Conservation (phyloP, 2,113 vertebrate genomes). For the Aramus guarauna region DNA sequence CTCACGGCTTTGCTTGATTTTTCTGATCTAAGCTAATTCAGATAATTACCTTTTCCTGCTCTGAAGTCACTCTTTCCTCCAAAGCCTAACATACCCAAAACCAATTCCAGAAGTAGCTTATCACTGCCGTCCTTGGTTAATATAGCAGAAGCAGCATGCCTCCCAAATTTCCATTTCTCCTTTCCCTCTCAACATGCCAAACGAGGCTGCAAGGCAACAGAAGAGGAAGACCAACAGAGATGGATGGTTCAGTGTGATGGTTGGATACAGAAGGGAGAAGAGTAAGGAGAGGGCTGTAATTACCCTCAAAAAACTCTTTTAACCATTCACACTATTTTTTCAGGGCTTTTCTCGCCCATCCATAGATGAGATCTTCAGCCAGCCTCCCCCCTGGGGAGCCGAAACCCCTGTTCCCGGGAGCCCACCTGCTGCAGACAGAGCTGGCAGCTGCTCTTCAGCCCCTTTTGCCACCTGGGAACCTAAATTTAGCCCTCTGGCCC, state of each 20-base stretch:
- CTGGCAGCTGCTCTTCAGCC: not conserved
- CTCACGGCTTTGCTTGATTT: not conserved
- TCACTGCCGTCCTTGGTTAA: not conserved
- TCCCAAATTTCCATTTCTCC: not conserved
- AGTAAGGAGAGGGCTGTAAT: not conserved
- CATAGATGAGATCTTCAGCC: not conserved
- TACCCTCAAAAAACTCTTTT: not conserved
- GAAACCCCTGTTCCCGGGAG: not conserved
- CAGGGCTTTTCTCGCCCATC: not conserved
- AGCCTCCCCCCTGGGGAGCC: not conserved
- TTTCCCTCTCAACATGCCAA: not conserved
- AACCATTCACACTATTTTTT: not conserved
- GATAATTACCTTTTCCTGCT: not conserved
- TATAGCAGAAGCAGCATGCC: fast-evolving
- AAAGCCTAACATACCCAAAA: not conserved
- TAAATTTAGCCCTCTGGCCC: not conserved
- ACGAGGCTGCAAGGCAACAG: not conserved
- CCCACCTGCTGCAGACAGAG: not conserved
- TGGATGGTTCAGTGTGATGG: not conserved
- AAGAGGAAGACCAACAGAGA: not conserved
- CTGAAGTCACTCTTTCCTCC: not conserved
- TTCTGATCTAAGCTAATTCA: not conserved
- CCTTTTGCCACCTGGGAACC: not conserved
- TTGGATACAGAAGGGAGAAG: not conserved
- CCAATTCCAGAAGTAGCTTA: not conserved